Evolutionary conservation across 1,140 invertebrate species (phyloP), one percentile per base, ranked within the genome.

Genomic region (Phenacoccus solenopsis): DNA sequence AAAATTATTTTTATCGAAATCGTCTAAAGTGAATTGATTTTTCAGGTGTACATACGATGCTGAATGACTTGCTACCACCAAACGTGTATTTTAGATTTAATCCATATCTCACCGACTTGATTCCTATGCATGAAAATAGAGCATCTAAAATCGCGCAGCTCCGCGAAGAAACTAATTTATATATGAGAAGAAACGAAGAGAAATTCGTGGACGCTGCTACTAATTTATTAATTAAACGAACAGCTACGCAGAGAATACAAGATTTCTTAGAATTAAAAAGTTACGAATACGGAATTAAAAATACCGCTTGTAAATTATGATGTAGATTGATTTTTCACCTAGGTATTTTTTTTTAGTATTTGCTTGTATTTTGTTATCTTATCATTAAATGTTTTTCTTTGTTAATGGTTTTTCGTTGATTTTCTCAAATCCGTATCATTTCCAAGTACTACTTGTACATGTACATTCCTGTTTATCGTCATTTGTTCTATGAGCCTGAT

Each of bases 81-180:
- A 81, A 86, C 22, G 83, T 85, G 21, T 98, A 98, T 78, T 96
- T 86, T 76, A 84, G 94, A 9, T 90, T 97, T 77, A 96, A 96
- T 80, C 94, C 94, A 0, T 93, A 93, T 74, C 80, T 96, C 32
- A 88, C 87, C 64, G 88, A 93, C 77, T 86, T 90, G 76, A 81
- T 93, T 24, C 81, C 84, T 1, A 87, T 98, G 81, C 90, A 93
- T 75, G 94, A 96, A 79, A 90, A 88, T 38, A 80, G 88, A 72
- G 83, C 86, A 2, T 85, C 85, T 9, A 88, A 88, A 75, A 76
- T 88, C 0, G 76, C 80, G 64, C 83, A 82, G 75, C 74, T 89
- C 38, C 81, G 87, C 73, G 78, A 81, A 38, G 88, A 89, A 78
- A 86, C 89, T 0, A 76, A 82, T 38, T 88, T 90, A 79, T 94